Evolutionary conservation across 2,113 vertebrate genomes (phyloP), one percentile per base, ranked within the genome.

Genomic region (Pygathrix nemaeus): DNA sequence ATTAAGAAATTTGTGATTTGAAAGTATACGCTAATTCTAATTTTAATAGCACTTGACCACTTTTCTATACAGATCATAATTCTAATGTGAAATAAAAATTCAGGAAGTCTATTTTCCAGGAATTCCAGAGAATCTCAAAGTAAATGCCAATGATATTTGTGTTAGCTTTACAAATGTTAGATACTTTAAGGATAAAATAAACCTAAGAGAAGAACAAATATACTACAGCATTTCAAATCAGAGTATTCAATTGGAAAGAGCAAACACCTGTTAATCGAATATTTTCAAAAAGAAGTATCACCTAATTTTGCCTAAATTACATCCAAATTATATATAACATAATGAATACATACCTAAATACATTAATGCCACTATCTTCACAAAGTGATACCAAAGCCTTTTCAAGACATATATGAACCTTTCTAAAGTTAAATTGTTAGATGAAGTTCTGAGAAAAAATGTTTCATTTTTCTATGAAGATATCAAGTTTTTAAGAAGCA

Each of bases 131-230:
- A 95, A 94, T 95, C 90, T 81, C 83, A 89, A 89, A 96, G 87
- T 78, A 97, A 97, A 97, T 89, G 57, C 23, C 78, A 91, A 59
- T 91, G 66, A 59, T 86, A 97, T 93, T 97, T 93, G 90, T 70
- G 45, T 84, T 78, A 72, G 72, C 64, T 78, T 95, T 91, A 88
- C 64, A 97, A 95, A 81, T 82, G 38, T 91, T 85, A 97, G 83
- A 91, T 82, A 94, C 66, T 78, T 91, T 85, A 88, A 38, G 27
- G 38, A 82, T 66, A 85, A 97, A 95, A 55, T 91, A 94, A 95
- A 82, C n/a, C 57, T 94, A 88, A 91, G 81, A 93, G 17, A 90
- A 90, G 75, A 88, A 76, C 35, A 96, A 97, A 97, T 85, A 81
- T n/a, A 72, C n/a, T 76, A 72, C 78, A 91, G 21, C 40, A 96